A percentile compares a stretch with the other conserved stretches of the same genome.
Evolutionary conservation across 2,888 invertebrate species (phyloP).

Genomic region (Netelia virgata): DNA sequence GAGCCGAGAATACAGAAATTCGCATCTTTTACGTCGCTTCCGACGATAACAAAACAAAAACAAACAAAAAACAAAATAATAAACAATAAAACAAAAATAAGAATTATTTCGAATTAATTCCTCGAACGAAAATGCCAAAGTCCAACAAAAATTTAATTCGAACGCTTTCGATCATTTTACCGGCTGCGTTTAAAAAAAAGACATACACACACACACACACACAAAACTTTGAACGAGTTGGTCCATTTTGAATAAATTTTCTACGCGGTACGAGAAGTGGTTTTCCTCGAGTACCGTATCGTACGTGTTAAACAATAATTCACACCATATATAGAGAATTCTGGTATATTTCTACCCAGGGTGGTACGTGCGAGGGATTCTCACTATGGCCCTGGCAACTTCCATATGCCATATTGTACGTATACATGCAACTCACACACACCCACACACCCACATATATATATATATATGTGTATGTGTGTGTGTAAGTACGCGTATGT

Average conservation of each 20-base stretch:
- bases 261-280: background rate
- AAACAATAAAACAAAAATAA: background rate
- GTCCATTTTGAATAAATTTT: background rate
- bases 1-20: conserved; percentile 6
- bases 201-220: no score
- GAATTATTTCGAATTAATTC: background rate
- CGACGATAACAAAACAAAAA: background rate
- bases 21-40: background rate
- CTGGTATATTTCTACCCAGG: background rate
- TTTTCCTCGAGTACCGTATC: background rate
- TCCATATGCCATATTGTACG: conserved; percentile 37
- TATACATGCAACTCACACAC: background rate
- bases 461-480: background rate
- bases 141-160: no score
- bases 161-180: no score
- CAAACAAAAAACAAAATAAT: background rate
- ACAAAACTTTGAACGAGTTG: no score
- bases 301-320: background rate
- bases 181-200: no score
- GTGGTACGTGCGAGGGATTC: background rate
- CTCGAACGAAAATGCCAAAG: background rate
- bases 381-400: conserved; percentile 25
- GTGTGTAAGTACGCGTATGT: background rate
- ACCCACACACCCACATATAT: no score
- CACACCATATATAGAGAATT: conserved; percentile 7